These are phyloP conservation scores for Parapristionchus giblindavisi DNA, from an alignment of 2,888 invertebrate species.

Conservation along the genomic window DNA sequence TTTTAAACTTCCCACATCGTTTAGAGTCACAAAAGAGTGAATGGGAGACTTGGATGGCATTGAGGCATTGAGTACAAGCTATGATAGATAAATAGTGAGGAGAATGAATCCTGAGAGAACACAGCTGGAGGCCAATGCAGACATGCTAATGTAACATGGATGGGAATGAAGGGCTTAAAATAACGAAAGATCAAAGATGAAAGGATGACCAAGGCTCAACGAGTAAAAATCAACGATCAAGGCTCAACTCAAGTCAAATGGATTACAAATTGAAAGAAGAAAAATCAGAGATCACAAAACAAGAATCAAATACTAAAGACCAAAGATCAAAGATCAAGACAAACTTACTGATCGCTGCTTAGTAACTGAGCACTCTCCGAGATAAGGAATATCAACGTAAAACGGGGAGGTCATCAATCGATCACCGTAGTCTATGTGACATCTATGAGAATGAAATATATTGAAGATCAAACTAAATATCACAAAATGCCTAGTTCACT, in stretches of 20 bases:
- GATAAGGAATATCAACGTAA: conserved; percentile 63
- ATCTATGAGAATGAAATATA: conserved; percentile 35
- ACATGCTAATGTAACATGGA: conserved; percentile 18
- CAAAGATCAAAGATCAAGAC: background rate
- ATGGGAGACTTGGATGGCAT: background rate
- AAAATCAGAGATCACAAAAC: background rate
- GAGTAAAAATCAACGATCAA: too few species aligned
- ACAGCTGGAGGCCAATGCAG: background rate
- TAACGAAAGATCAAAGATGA: background rate
- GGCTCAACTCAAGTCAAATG: background rate
- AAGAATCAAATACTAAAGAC: background rate
- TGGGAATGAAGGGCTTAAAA: background rate
- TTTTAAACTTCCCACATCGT: conserved; percentile 14
- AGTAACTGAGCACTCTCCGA: conserved; percentile 61
- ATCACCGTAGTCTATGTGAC: conserved; percentile 60
- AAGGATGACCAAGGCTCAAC: background rate
- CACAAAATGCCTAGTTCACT: background rate
- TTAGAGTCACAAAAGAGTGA: background rate
- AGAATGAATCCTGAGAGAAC: conserved; percentile 22
- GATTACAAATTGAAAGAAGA: background rate
- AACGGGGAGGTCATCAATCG: conserved; percentile 54
- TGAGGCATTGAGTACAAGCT: conserved; percentile 7
- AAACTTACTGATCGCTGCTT: conserved; percentile 51
- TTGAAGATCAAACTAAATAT: background rate
- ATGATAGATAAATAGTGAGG: conserved; percentile 16